A percentile compares a stretch with the other conserved stretches of the same genome.
These are phyloP conservation scores for Tortricodes alternella DNA, from an alignment of 2,888 invertebrate genomes.

Conservation along the genomic window DNA sequence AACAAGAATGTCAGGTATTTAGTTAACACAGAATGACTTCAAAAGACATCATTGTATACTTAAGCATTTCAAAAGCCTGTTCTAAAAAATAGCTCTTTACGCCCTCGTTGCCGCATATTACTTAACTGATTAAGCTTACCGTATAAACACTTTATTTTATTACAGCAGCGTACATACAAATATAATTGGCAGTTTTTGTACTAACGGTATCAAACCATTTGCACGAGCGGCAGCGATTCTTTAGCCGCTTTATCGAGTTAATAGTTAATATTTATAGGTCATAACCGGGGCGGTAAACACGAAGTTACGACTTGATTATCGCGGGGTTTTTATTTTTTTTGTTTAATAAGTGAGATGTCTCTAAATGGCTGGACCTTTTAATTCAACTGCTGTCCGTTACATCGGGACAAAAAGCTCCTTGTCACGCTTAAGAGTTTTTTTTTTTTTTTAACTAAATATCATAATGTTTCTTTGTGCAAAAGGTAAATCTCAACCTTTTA, in stretches of 20 bases:
- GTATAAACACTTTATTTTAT: constrained; percentile 10
- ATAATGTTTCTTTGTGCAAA: too few species aligned
- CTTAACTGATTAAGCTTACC: neutral
- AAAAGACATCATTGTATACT: neutral
- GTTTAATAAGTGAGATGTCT: too few species aligned
- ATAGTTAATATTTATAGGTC: neutral
- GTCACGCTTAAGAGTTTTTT: too few species aligned
- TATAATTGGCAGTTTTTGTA: neutral
- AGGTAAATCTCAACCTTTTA: too few species aligned
- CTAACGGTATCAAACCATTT: neutral
- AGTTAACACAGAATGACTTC: neutral
- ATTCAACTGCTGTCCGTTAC: too few species aligned
- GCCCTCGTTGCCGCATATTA: neutral
- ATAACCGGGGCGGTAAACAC: too few species aligned
- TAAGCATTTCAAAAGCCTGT: neutral
- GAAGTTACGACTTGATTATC: too few species aligned
- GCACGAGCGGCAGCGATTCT: neutral
- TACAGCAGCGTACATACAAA: neutral
- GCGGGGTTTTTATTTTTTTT: too few species aligned
- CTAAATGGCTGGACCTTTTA: too few species aligned
- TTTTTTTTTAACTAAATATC: too few species aligned
- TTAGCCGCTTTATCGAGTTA: neutral
- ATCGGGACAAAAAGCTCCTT: too few species aligned
- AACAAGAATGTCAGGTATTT: too few species aligned
- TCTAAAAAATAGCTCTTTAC: neutral